Base-by-base conservation (phyloP, 1,140 invertebrate species). In the Drosophila sproati region DNA sequence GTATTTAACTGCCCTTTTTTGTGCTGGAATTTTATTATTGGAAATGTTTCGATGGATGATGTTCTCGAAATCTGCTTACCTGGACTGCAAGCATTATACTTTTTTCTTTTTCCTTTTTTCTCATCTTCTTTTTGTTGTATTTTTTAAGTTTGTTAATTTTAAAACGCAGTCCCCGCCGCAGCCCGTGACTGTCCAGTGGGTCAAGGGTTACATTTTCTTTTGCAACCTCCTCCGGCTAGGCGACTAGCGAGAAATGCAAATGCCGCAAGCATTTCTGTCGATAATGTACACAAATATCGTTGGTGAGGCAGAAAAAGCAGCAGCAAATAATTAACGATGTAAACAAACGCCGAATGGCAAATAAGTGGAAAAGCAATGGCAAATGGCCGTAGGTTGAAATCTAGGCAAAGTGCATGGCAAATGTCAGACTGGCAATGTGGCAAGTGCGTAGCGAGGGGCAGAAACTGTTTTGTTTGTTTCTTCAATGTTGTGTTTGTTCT, bases 1-100 rank as follows among this genome's bases (percentile, higher is more conserved):
- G 60, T 43, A 55, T 73, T 77, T 76, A 50, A 48, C 66, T 77
- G 71, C 67, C 61, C 52, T 80, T 80, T 88, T 88, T 70, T 70
- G 12, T 70, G 12, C 37, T 88, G 83, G 83, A 88, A 88, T 88
- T 88, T 88, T 69, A 81, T 88, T 88, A 88, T 88, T 88, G 83
- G 82, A 88, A 88, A 88, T 88, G 83, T 89, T 88, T 88, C 73
- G 64, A 73, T 62, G 57, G 56, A 35, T 70, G 71, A 47, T 66
- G 54, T 35, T 39, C 50, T 54, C 55, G 34, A 59, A 51, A 54
- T 66, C 59, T 77, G 66, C 47, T 57, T 59, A 62, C 59, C 45
- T 55, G 73, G 54, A 3, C 37, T 66, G 52, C 48, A 64, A 48
- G 57, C 39, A 43, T 45, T 62, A 20, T 20, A 20, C 20, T 69